Evolutionary conservation across 2,888 invertebrate genomes (phyloP).

Genomic region (Tholera decimalis): DNA sequence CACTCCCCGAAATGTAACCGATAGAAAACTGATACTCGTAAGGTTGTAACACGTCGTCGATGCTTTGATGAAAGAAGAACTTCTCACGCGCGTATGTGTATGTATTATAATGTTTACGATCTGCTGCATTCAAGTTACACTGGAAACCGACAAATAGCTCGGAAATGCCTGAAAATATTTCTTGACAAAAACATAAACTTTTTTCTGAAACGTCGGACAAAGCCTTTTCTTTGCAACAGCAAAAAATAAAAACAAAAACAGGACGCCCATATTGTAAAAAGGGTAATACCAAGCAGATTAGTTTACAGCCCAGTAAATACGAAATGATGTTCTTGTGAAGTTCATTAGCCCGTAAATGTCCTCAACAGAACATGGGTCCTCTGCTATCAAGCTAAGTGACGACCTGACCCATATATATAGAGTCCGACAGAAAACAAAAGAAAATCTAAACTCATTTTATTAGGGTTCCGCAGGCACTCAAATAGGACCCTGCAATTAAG

Average conservation of each 20-base stretch:
- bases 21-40: no score
- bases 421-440: conserved; percentile 26
- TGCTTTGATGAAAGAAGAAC: no score
- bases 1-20: no score
- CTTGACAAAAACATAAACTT: no score
- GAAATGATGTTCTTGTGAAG: conserved; percentile 14
- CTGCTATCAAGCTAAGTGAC: not conserved
- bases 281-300: conserved; percentile 19
- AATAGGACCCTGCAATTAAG: not conserved
- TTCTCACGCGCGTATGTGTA: no score
- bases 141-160: no score
- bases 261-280: conserved; percentile 18
- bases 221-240: no score
- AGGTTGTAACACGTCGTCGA: no score
- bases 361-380: conserved; percentile 12
- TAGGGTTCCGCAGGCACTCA: not conserved
- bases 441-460: not conserved
- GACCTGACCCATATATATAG: conserved; percentile 32
- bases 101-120: no score
- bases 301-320: conserved; percentile 19
- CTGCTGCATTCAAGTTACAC: no score
- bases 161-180: no score
- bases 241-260: conserved; percentile 5
- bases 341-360: conserved; percentile 41
- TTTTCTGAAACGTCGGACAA: no score